These are phyloP conservation scores for Protaetia brevitarsis DNA, from an alignment of 1,140 invertebrate genomes.

Conservation along the genomic window DNA sequence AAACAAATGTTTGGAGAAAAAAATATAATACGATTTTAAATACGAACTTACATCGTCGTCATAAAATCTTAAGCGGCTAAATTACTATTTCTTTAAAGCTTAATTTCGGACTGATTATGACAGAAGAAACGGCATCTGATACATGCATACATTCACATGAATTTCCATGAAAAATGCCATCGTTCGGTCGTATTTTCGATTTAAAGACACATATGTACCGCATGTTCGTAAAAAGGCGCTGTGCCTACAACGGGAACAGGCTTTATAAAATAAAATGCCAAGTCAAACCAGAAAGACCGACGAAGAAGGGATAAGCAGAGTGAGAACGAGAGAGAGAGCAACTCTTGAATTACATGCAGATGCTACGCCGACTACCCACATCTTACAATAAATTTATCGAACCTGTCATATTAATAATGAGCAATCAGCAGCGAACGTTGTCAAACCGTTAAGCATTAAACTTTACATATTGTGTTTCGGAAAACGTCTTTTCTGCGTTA, in stretches of 20 bases:
- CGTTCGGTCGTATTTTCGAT: not conserved
- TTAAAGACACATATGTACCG: not conserved
- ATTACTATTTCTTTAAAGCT: not conserved
- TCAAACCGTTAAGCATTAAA: not conserved
- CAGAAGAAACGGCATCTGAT: not conserved
- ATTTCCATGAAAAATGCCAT: not conserved
- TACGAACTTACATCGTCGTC: not conserved
- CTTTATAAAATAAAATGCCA: not conserved
- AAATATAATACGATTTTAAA: no score
- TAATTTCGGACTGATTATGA: not conserved
- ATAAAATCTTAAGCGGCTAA: not conserved
- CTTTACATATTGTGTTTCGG: no score
- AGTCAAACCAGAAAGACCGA: not conserved
- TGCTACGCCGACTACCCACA: not conserved
- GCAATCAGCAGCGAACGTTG: not conserved
- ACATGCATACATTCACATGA: no score
- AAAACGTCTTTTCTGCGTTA: no score
- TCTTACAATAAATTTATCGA: not conserved
- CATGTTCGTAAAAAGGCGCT: not conserved
- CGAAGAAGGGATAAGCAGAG: not conserved
- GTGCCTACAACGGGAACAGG: not conserved
- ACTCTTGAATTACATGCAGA: not conserved
- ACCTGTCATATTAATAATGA: conserved; percentile 4
- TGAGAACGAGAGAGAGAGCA: not conserved
- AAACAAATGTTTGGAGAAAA: no score